Conservation (phyloP, 2,113 vertebrate species). For the Sinocyclocheilus maitianheensis region DNA sequence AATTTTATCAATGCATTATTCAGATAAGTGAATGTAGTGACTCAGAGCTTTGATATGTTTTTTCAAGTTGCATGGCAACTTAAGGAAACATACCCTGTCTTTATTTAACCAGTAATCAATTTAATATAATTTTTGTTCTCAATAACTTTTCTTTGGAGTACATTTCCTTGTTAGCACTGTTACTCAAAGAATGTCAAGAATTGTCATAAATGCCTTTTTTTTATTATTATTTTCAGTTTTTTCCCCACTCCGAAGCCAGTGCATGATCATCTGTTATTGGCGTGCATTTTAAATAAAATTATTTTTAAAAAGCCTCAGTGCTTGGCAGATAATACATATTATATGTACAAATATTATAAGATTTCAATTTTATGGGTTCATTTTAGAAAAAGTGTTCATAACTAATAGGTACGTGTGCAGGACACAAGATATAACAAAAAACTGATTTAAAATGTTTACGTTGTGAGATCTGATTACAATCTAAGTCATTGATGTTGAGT, state of each 20-base stretch:
- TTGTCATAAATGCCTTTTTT: not conserved
- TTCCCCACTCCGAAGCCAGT: not conserved
- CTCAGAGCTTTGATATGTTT: constrained; percentile 53
- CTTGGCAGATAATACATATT: not conserved
- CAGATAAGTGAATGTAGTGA: constrained; percentile 46
- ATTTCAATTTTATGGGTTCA: not conserved
- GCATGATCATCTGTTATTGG: not conserved
- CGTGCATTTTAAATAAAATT: not conserved
- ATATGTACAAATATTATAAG: not conserved
- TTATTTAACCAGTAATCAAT: constrained; percentile 52
- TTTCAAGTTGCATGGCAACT: constrained; percentile 47
- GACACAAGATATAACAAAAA: not conserved
- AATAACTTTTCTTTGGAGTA: not conserved
- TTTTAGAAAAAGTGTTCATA: not conserved
- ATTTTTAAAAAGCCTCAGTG: not conserved
- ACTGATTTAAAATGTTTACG: no score
- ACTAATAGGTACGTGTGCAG: not conserved
- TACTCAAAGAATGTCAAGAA: not conserved
- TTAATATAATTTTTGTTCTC: constrained; percentile 32
- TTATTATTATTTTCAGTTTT: no score
- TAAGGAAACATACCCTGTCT: constrained; percentile 43
- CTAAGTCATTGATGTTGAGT: no score
- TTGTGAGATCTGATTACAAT: no score
- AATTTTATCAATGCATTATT: constrained; percentile 6
- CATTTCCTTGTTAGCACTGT: not conserved